Base-by-base conservation (phyloP, 2,797 vertebrate species). In the Pyrocephalus nanus region DNA sequence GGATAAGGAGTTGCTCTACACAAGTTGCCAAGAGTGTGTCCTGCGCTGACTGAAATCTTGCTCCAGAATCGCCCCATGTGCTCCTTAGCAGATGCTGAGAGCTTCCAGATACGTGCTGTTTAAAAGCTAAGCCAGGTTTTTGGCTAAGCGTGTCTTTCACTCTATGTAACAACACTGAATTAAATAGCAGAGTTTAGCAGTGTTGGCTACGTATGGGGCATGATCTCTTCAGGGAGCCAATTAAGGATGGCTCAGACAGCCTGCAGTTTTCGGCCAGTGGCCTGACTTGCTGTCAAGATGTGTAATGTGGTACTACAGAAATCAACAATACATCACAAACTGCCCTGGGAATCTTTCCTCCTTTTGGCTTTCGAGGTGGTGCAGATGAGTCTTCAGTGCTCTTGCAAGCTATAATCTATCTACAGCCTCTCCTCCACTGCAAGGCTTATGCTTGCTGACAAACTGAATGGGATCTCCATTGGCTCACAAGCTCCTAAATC, bases 1-100 rank as follows among this genome's bases (percentile, higher is more conserved):
- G 23, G 47, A 17, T 0, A 0, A 66, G 57, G 54, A 79, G 32
- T 8, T 47, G 22, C 42, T 72, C 23, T 57, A 3, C 1, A 2
- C 9, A 12, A 40, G 42, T 15, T 88, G 51, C 54, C 58, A 47
- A 30, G 58, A 19, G 5, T 30, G 8, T 29, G 16, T 86, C 23
- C 17, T 26, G 7, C 58, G 40, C 20, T 57, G 48, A 48, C 32
- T 22, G 71, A 65, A 67, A 23, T 61, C 51, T 45, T 66, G 2
- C 29, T 62, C 42, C 43, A 25, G 55, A 75, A 48, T 70, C 0
- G 0, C 20, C 57, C 72, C 34, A 15, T 80, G 74, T 55, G 48
- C 61, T 94, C 3, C 0, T 58, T 62, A 53, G 67, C 53, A 50
- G 65, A 50, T 57, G 64, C 67, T 9, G 6, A 62, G 67, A 69